Conservation (phyloP, 1,140 invertebrate species). For the Pinna nobilis region DNA sequence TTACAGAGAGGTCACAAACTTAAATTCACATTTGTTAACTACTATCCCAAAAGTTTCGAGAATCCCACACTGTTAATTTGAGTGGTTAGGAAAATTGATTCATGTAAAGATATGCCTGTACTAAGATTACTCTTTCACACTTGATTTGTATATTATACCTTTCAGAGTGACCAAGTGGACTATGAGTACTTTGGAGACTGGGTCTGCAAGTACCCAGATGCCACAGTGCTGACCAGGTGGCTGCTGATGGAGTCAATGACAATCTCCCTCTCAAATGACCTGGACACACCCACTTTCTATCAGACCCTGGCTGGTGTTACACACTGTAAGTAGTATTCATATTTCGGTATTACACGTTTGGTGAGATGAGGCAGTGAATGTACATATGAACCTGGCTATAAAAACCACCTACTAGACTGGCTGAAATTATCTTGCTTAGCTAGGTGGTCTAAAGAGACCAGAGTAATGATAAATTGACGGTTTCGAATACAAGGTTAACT, state of each 20-base stretch:
- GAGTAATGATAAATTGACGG: no score
- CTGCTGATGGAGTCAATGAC: constrained; percentile 81
- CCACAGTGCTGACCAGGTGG: constrained; percentile 88
- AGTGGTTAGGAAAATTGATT: background rate
- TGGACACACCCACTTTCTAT: constrained; percentile 92
- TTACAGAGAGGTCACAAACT: no score
- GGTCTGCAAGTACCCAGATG: constrained; percentile 80
- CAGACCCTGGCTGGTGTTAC: constrained; percentile 93
- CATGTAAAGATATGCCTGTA: background rate
- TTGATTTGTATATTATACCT: constrained; percentile 18
- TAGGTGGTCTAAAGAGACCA: no score
- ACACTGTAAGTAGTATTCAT: constrained; percentile 81
- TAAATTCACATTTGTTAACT: background rate
- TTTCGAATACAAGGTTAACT: no score
- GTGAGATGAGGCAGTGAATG: no score
- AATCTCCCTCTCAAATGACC: constrained; percentile 84
- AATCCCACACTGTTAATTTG: background rate
- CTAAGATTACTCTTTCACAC: background rate
- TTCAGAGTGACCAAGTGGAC: constrained; percentile 71
- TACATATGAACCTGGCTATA: no score
- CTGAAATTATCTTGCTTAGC: no score
- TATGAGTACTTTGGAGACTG: constrained; percentile 69
- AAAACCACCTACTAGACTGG: no score
- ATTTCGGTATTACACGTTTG: no score
- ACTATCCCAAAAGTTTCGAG: background rate